Evolutionary conservation across 2,113 vertebrate species (phyloP).

Genomic region (Vidua chalybeata): DNA sequence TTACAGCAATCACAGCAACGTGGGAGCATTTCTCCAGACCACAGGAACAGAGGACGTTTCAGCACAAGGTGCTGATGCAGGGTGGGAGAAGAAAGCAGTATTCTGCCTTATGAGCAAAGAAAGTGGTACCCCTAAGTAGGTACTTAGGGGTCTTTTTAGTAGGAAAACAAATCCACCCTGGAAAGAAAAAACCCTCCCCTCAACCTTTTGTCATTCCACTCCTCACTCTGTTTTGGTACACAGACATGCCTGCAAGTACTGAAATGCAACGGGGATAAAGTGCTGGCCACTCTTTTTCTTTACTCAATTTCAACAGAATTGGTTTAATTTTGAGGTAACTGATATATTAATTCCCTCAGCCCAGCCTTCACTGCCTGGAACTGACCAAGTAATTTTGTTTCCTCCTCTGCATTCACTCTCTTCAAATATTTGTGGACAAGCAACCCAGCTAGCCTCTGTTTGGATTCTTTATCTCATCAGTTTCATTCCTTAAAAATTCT

Average conservation of each 20-base stretch:
- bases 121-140: neutral
- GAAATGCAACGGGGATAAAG: neutral
- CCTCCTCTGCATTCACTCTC: neutral
- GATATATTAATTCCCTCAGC: neutral
- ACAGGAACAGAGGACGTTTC: neutral
- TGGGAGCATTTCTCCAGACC: neutral
- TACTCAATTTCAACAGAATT: neutral
- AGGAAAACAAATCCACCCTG: neutral
- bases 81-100: neutral
- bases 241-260: neutral
- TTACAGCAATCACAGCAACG: neutral
- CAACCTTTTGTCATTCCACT: neutral
- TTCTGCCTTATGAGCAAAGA: neutral
- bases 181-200: neutral
- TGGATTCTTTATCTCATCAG: conserved; percentile 20
- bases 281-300: neutral
- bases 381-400: neutral
- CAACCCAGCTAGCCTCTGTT: neutral
- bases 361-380: neutral
- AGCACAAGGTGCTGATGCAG: neutral
- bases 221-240: neutral
- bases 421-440: conserved; percentile 49
- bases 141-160: neutral
- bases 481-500: neutral
- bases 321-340: neutral